Percentiles rank a stretch among this genome's conserved stretches.
Conservation (phyloP, 2,797 vertebrate genomes). For the Micropoecilia bifurca region DNA sequence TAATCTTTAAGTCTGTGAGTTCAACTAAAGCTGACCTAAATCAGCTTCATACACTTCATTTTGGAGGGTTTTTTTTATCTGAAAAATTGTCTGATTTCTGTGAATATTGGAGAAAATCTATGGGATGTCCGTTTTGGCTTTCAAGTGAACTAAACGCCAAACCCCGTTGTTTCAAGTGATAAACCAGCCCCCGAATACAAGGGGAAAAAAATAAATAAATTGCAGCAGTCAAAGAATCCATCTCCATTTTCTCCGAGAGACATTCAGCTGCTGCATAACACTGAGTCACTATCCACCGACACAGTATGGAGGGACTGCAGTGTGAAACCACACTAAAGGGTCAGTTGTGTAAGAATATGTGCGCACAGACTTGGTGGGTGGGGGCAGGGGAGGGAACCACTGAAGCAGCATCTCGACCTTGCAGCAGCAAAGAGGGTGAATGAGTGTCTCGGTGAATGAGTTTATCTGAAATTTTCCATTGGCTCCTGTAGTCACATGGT, state of each 20-base stretch:
- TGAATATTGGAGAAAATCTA: not conserved
- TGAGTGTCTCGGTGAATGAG: slow-evolving; percentile 67
- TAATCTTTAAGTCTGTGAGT: not conserved
- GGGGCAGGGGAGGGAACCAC: slow-evolving; percentile 45
- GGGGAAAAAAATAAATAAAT: not conserved
- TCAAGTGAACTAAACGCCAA: not conserved
- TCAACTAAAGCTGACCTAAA: not conserved
- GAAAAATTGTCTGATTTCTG: not conserved
- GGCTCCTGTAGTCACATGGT: slow-evolving; percentile 51
- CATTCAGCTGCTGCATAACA: slow-evolving; percentile 31
- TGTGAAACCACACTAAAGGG: slow-evolving; percentile 39
- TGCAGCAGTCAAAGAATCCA: not conserved
- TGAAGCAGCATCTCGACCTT: slow-evolving; percentile 66
- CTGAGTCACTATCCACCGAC: slow-evolving; percentile 50
- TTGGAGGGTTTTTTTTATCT: not conserved
- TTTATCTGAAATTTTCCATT: slow-evolving; percentile 33
- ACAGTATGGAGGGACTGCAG: slow-evolving; percentile 26
- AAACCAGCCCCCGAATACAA: not conserved
- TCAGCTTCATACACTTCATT: not conserved
- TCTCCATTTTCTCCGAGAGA: slow-evolving; percentile 10
- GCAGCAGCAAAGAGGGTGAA: slow-evolving; percentile 66
- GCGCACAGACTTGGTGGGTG: not conserved
- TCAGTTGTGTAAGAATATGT: slow-evolving; percentile 44
- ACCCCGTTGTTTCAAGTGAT: not conserved
- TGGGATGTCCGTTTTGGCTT: not conserved